Conservation (phyloP, 2,797 vertebrate species). For the Yasuhikotakia modesta region DNA sequence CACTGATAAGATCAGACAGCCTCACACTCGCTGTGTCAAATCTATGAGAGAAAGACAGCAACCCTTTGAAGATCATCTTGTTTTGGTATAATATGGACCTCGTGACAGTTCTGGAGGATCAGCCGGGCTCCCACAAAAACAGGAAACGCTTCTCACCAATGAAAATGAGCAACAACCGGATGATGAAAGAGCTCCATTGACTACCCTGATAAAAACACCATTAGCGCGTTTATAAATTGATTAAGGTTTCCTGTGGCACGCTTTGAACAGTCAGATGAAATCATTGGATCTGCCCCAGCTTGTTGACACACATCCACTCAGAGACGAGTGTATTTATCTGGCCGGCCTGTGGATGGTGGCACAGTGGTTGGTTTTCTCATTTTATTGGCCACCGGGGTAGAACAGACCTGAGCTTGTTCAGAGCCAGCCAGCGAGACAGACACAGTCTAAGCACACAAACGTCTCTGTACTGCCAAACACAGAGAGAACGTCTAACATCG, state of each 20-base stretch:
- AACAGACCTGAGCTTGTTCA: constrained; percentile 64
- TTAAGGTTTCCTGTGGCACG: constrained; percentile 26
- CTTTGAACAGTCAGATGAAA: constrained; percentile 43
- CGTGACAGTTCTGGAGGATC: constrained; percentile 24
- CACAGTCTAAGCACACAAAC: constrained; percentile 49
- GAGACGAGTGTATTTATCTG: constrained; percentile 59
- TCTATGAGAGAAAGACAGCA: constrained; percentile 23
- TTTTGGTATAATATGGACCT: constrained; percentile 27
- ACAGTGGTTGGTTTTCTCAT: constrained; percentile 65
- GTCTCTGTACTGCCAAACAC: constrained; percentile 9
- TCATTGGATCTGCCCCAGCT: constrained; percentile 28
- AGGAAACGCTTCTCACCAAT: background rate
- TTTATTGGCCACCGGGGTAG: constrained; percentile 66
- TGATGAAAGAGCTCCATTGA: constrained; percentile 39
- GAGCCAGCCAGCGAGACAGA: constrained; percentile 62
- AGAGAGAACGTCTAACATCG: background rate
- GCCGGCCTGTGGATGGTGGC: constrained; percentile 47
- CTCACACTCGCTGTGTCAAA: constrained; percentile 34
- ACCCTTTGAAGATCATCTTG: constrained; percentile 33
- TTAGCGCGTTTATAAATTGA: constrained; percentile 9
- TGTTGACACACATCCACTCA: constrained; percentile 42
- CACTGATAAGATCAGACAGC: constrained; percentile 52
- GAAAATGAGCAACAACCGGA: constrained; percentile 30
- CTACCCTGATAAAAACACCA: constrained; percentile 34
- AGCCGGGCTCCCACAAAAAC: constrained; percentile 39